A percentile compares a stretch with the other conserved stretches of the same genome.
Conservation (phyloP, 1,140 invertebrate species). For the Apis dorsata region DNA sequence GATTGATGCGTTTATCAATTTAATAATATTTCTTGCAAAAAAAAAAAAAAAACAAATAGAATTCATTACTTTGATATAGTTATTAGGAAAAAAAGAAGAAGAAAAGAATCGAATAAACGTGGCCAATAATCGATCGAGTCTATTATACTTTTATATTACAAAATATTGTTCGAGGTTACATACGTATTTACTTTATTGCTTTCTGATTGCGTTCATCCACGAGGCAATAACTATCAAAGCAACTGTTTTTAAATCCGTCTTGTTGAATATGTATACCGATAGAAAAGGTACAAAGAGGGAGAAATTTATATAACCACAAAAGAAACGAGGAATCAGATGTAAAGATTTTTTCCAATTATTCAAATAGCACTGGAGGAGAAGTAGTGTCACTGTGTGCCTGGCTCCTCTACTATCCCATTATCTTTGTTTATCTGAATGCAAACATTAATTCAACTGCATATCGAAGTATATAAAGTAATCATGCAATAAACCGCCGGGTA, state of each 20-base stretch:
- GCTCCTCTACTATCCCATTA: background rate
- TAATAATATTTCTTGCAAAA: too few species aligned
- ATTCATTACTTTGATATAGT: too few species aligned
- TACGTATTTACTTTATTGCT: background rate
- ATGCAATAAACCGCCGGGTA: background rate
- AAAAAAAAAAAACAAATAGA: too few species aligned
- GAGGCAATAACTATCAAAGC: background rate
- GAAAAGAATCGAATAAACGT: background rate
- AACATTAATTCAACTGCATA: background rate
- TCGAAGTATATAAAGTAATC: background rate
- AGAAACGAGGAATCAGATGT: background rate
- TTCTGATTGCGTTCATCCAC: background rate
- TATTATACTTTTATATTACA: background rate
- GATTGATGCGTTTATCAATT: too few species aligned
- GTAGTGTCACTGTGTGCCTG: background rate
- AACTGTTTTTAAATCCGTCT: background rate
- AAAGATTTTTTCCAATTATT: constrained; percentile 20
- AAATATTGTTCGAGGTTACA: too few species aligned
- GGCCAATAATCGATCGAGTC: background rate
- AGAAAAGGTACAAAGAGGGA: background rate
- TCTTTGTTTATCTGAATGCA: constrained; percentile 11
- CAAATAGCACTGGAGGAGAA: background rate
- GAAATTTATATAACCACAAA: constrained; percentile 2
- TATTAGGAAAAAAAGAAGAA: too few species aligned
- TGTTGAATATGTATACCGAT: background rate